Percentiles rank a stretch among this genome's conserved stretches.
Evolutionary conservation across 2,113 vertebrate genomes (phyloP).

Genomic region (Calcarius ornatus): DNA sequence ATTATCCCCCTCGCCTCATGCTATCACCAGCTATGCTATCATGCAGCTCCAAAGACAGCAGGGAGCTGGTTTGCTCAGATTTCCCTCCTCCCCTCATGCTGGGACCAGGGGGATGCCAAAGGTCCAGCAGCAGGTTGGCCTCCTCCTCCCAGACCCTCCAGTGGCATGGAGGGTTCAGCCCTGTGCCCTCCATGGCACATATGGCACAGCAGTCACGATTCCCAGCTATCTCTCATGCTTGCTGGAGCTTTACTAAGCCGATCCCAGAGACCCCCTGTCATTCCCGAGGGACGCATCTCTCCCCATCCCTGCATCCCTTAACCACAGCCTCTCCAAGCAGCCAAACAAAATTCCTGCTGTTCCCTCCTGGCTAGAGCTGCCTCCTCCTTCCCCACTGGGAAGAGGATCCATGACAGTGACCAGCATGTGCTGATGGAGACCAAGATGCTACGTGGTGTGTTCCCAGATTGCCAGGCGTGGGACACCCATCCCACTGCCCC

Average conservation of each 20-base stretch:
- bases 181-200: background rate
- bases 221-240: background rate
- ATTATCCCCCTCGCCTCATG: background rate
- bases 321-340: background rate
- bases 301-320: background rate
- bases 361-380: background rate
- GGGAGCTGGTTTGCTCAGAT: background rate
- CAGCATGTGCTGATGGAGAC: background rate
- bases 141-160: background rate
- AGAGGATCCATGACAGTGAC: background rate
- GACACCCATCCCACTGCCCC: background rate
- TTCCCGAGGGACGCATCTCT: rapidly evolving
- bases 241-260: background rate
- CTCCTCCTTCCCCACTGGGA: background rate
- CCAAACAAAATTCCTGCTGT: background rate
- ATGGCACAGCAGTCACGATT: rapidly evolving
- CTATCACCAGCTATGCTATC: rapidly evolving
- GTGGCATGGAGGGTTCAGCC: background rate
- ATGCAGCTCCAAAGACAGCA: rapidly evolving
- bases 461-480: background rate
- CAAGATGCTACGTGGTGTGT: background rate
- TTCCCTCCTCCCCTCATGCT: rapidly evolving
- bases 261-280: background rate
- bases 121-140: rapidly evolving
- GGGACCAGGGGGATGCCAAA: background rate